Percentiles rank a stretch among this genome's conserved stretches.
Evolutionary conservation across 2,113 vertebrate species (phyloP).

Genomic region (Gopherus evgoodei): DNA sequence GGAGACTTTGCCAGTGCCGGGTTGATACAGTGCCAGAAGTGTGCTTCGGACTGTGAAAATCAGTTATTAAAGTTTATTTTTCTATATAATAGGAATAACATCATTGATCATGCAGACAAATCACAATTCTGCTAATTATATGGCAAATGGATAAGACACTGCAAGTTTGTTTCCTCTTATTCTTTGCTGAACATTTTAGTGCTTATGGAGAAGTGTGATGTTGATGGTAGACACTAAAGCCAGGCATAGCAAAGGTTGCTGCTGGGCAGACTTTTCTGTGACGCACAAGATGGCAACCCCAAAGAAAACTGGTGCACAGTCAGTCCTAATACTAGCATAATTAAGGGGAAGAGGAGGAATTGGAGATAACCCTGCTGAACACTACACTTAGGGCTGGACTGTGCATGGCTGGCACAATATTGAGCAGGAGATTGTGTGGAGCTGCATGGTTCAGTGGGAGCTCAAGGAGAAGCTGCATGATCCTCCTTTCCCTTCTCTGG

Average conservation of each 20-base stretch:
- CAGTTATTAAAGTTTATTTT: background rate
- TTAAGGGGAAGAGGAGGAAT: background rate
- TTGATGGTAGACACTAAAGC: background rate
- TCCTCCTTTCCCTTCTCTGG: background rate
- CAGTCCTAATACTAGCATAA: background rate
- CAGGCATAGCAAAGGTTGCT: background rate
- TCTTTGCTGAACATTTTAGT: slow-evolving; percentile 5
- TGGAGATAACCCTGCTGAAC: background rate
- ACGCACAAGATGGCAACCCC: background rate
- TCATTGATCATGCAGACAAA: background rate
- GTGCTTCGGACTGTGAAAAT: background rate
- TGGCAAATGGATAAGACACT: slow-evolving; percentile 9
- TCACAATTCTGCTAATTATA: slow-evolving; percentile 11
- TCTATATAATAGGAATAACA: background rate
- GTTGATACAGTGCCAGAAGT: too few species aligned
- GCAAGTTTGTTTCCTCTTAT: slow-evolving; percentile 37
- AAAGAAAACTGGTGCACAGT: background rate
- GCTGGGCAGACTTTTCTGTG: background rate
- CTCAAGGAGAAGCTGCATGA: background rate
- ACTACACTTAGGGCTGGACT: background rate
- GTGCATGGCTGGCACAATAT: background rate
- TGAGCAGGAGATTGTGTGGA: background rate
- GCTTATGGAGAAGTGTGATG: background rate
- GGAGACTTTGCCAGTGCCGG: too few species aligned
- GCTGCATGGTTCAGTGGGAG: background rate